These are phyloP conservation scores for Nomada flava DNA, from an alignment of 2,888 invertebrate species.

Conservation along the genomic window DNA sequence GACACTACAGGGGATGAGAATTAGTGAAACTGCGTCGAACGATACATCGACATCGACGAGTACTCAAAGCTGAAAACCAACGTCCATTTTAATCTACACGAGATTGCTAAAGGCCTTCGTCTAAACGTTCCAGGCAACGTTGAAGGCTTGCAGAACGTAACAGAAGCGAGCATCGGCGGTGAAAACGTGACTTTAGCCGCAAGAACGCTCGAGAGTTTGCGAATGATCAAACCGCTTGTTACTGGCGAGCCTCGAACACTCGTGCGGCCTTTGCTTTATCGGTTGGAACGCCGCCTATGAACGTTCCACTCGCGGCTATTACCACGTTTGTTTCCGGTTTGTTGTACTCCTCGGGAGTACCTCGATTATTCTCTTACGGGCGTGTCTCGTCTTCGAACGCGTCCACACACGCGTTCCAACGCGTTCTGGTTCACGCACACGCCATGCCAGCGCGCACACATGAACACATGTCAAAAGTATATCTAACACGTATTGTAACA, in stretches of 20 bases:
- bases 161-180: neutral
- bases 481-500: constrained; percentile 59
- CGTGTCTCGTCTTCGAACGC: neutral
- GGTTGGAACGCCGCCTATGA: neutral
- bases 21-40: neutral
- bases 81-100: neutral
- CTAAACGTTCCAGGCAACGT: neutral
- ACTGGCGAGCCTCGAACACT: constrained; percentile 11
- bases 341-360: neutral
- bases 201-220: constrained; percentile 8
- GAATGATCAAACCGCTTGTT: constrained; percentile 27
- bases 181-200: constrained; percentile 1
- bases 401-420: neutral
- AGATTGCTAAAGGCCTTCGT: neutral
- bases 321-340: constrained; percentile 12
- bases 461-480: constrained; percentile 24
- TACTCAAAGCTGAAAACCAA: neutral
- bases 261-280: neutral
- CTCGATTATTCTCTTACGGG: constrained; percentile 10
- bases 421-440: neutral
- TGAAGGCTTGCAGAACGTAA: neutral
- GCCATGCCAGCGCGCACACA: constrained; percentile 31
- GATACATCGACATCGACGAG: neutral
- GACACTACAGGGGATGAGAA: no score
- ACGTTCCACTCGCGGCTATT: neutral